Conservation (phyloP, 2,797 vertebrate species). For the Chelidonichthys spinosus region DNA sequence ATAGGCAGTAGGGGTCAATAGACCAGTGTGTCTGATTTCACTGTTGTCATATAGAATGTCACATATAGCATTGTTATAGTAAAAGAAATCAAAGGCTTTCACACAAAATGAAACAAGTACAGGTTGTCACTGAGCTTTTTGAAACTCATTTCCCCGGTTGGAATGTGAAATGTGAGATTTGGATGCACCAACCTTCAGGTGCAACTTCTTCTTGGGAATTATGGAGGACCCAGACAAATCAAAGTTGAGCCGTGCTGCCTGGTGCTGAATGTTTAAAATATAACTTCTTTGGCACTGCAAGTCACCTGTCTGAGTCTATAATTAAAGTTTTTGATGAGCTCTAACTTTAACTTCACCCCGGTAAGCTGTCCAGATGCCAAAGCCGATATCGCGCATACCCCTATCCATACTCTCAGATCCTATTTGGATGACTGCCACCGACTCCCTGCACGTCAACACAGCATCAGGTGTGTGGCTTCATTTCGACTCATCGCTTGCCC, state of each 20-base stretch:
- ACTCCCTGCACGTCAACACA: slow-evolving; percentile 56
- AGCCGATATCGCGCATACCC: slow-evolving; percentile 43
- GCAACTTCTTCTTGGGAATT: neutral
- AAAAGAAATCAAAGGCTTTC: neutral
- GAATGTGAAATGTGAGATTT: neutral
- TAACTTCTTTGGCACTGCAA: slow-evolving; percentile 29
- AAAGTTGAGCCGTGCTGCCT: slow-evolving; percentile 22
- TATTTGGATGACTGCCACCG: slow-evolving; percentile 72
- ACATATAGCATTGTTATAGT: neutral
- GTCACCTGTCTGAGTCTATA: slow-evolving; percentile 38
- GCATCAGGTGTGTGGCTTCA: slow-evolving; percentile 75
- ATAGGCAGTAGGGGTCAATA: slow-evolving; percentile 53
- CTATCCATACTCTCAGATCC: slow-evolving; percentile 63
- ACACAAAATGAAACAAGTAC: neutral
- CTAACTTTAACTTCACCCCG: slow-evolving; percentile 65
- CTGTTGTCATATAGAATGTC: slow-evolving; percentile 11
- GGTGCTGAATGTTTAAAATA: slow-evolving; percentile 38
- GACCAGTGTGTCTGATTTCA: slow-evolving; percentile 16
- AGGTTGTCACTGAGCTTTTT: neutral
- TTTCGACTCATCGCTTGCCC: slow-evolving; percentile 78
- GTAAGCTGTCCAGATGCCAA: slow-evolving; percentile 65
- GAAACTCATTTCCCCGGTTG: neutral
- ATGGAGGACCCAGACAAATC: slow-evolving; percentile 3
- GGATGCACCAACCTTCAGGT: neutral
- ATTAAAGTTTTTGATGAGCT: slow-evolving; percentile 76